Base-by-base conservation (phyloP, 2,888 invertebrate species). In the Germaria angustata region DNA sequence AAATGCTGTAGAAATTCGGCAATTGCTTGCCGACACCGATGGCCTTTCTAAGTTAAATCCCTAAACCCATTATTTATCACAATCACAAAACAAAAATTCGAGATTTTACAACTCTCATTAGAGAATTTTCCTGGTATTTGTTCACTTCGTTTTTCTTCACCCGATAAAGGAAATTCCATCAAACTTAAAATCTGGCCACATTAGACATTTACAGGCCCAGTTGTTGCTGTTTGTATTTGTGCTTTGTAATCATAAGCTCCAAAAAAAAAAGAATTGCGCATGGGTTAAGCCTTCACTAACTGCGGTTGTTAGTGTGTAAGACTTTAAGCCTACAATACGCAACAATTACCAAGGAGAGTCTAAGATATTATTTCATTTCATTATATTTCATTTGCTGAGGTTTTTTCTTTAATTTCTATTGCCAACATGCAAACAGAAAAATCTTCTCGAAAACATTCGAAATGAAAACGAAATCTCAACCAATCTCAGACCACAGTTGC, bases 311-410 rank as follows among this genome's bases (percentile, higher is more conserved):
- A 34, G 44, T 55, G 39, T 57, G 49, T 44, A 22, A 32, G 32
- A 41, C 36, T 61, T 51, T 53, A 28, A 72, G 71, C 79, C 71
- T 69, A 51, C 59, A 71, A 53, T 76, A 69, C 79, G 63, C 82
- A 75, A 63, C 68, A 68, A 41, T 79, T 65, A 65, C 41, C 44
- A 55, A 69, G 61, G 61, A 81, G 69, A 82, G 82, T 51, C 78
- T 53, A 17, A 78, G 57, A 75, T 71, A 73, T 76, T 28, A 66
- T 59, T 59, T 71, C 9, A 46, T 71, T 51, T 78, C 49, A 76
- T 79, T 79, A 44, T 36, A 77, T 76, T 55, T 69, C 61, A 57
- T 69, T 69, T 68, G 11, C 13, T 36, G 46, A 32, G 6, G 13
- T 59, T 44, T 46, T 24, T 7, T 7, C 20, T 41, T 1, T 17